Evolutionary conservation across 2,888 invertebrate genomes (phyloP).

Genomic region (Lottia gigantea): DNA sequence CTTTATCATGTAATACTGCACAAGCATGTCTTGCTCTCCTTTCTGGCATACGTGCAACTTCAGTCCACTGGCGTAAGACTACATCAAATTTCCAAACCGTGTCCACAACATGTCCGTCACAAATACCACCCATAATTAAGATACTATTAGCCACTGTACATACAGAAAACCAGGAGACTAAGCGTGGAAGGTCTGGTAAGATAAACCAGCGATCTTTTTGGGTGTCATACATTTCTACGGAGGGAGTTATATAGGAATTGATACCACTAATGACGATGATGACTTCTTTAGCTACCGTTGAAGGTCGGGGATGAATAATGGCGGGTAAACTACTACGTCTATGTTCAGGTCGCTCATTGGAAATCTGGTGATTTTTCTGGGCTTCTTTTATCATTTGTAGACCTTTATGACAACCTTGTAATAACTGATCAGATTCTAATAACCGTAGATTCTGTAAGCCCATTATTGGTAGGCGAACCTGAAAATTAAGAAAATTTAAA

Average conservation of each 20-base stretch:
- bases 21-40: slow-evolving; percentile 65
- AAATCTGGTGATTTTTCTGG: slow-evolving; percentile 54
- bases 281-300: slow-evolving; percentile 66
- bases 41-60: slow-evolving; percentile 53
- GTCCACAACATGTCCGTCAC: slow-evolving; percentile 56
- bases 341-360: slow-evolving; percentile 58
- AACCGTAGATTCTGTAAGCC: slow-evolving; percentile 53
- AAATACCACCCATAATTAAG: slow-evolving; percentile 64
- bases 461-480: slow-evolving; percentile 53
- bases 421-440: slow-evolving; percentile 53
- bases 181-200: slow-evolving; percentile 59
- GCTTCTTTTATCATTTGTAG: slow-evolving; percentile 56
- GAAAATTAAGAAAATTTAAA: background rate
- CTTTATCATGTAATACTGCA: slow-evolving; percentile 51
- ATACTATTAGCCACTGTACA: slow-evolving; percentile 59
- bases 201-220: slow-evolving; percentile 62
- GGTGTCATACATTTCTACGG: slow-evolving; percentile 65
- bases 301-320: slow-evolving; percentile 61
- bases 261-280: slow-evolving; percentile 63
- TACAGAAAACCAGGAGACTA: slow-evolving; percentile 59
- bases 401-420: slow-evolving; percentile 53
- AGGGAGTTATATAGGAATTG: slow-evolving; percentile 47
- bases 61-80: slow-evolving; percentile 56
- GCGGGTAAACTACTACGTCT: slow-evolving; percentile 61
- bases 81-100: slow-evolving; percentile 65